A percentile compares a stretch with the other conserved stretches of the same genome.
Conservation (phyloP, 2,888 invertebrate genomes). For the Camponotus fellah region DNA sequence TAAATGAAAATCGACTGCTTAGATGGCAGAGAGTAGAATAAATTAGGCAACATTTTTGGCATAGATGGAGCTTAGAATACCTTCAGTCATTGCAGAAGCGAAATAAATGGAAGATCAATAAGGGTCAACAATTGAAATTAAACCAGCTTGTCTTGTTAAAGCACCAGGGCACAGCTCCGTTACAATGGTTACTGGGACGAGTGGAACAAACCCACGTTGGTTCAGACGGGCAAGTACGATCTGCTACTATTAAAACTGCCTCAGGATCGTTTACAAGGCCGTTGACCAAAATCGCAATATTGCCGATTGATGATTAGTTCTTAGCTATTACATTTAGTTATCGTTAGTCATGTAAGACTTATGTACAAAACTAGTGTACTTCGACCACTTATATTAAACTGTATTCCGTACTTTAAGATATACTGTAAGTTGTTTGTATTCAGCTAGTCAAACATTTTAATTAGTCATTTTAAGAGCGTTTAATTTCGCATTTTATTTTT, state of each 20-base stretch:
- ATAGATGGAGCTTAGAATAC: neutral
- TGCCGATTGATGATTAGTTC: neutral
- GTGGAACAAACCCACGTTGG: neutral
- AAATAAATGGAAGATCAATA: neutral
- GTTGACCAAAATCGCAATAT: neutral
- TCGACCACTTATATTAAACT: too few relatives aligned
- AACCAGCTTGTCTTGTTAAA: neutral
- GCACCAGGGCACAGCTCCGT: neutral
- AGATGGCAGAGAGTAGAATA: constrained; percentile 18
- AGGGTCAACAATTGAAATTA: neutral
- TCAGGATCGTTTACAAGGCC: neutral
- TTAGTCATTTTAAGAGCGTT: too few relatives aligned
- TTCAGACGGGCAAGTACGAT: neutral
- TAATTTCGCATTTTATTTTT: too few relatives aligned
- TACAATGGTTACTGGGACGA: neutral
- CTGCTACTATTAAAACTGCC: neutral
- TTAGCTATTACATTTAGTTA: too few relatives aligned
- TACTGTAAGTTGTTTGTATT: too few relatives aligned
- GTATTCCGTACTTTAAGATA: too few relatives aligned
- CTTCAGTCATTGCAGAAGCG: neutral
- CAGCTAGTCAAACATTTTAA: too few relatives aligned
- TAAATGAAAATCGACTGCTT: neutral
- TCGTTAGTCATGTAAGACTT: too few relatives aligned
- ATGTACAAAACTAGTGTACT: too few relatives aligned
- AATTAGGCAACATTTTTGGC: neutral